phyloP scores from a whole-genome alignment of 64 coral and sea anemone genomes.

The Astreopora myriophthalma region DNA sequence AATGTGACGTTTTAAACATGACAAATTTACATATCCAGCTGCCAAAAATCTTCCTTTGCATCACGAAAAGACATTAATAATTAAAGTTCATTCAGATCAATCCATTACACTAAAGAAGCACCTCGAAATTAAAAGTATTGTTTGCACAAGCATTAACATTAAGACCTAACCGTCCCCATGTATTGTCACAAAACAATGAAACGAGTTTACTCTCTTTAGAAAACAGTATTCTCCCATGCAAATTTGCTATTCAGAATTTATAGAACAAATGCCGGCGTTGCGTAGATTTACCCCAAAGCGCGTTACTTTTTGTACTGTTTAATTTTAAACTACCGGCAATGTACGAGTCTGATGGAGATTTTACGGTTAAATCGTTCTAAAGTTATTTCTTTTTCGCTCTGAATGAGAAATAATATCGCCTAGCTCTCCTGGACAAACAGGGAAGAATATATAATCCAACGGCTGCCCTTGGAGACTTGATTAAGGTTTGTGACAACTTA shows the following conservation, averaged over 20 bases:
- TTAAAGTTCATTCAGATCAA: neutral
- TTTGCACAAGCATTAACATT: constrained; percentile 26
- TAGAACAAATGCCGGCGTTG: constrained; percentile 8
- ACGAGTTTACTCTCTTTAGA: neutral
- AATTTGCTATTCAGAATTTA: neutral
- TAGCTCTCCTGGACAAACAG: too few relatives aligned
- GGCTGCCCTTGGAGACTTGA: too few relatives aligned
- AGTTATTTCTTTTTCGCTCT: too few relatives aligned
- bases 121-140: neutral
- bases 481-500: too few relatives aligned
- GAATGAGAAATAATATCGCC: too few relatives aligned
- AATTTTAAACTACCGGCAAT: too few relatives aligned
- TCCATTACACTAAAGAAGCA: neutral
- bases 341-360: too few relatives aligned
- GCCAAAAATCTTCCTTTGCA: neutral
- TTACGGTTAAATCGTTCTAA: too few relatives aligned
- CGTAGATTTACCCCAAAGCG: neutral
- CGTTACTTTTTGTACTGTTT: neutral
- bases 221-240: neutral
- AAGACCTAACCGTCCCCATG: neutral
- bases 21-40: neutral
- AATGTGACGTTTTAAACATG: neutral
- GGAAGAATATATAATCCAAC: too few relatives aligned
- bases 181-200: constrained; percentile 30
- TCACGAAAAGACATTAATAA: neutral